Evolutionary conservation across 2,113 vertebrate species (phyloP).

Genomic region (Oryzias celebensis): DNA sequence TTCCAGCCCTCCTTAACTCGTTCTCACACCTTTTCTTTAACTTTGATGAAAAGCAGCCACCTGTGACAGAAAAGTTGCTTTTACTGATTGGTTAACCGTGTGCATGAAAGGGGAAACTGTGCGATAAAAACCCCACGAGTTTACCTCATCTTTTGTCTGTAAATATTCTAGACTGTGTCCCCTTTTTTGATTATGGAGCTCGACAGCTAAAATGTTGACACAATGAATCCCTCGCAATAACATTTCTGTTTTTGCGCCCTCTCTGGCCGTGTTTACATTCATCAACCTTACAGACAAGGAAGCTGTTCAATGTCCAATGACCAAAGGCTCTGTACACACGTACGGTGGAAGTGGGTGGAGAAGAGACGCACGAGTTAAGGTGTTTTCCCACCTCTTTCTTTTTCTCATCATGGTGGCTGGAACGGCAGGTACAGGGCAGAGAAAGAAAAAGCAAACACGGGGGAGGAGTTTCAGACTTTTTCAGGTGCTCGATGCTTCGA

Average conservation of each 20-base stretch:
- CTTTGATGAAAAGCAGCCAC: constrained; percentile 53
- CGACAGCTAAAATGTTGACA: constrained; percentile 68
- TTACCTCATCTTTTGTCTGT: constrained; percentile 63
- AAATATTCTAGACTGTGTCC: constrained; percentile 74
- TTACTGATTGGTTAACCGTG: constrained; percentile 68
- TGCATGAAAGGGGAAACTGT: constrained; percentile 66
- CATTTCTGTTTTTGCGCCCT: constrained; percentile 78
- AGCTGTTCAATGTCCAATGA: constrained; percentile 57
- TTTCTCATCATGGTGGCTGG: constrained; percentile 23
- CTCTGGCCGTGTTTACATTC: constrained; percentile 79
- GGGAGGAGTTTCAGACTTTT: constrained; percentile 39
- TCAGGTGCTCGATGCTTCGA: constrained; percentile 42
- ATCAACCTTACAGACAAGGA: constrained; percentile 73
- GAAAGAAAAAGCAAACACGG: constrained; percentile 25
- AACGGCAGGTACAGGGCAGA: constrained; percentile 35
- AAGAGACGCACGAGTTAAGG: constrained; percentile 27
- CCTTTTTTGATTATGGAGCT: constrained; percentile 40
- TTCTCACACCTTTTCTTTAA: constrained; percentile 40
- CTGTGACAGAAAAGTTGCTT: constrained; percentile 69
- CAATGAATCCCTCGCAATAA: constrained; percentile 76
- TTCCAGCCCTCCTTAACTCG: constrained; percentile 37
- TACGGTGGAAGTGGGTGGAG: constrained; percentile 30
- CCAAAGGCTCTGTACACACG: constrained; percentile 43
- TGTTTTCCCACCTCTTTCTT: constrained; percentile 35
- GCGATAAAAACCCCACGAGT: constrained; percentile 62